Base-by-base conservation (phyloP, 2,888 invertebrate species). In the Resseliella maxima region DNA sequence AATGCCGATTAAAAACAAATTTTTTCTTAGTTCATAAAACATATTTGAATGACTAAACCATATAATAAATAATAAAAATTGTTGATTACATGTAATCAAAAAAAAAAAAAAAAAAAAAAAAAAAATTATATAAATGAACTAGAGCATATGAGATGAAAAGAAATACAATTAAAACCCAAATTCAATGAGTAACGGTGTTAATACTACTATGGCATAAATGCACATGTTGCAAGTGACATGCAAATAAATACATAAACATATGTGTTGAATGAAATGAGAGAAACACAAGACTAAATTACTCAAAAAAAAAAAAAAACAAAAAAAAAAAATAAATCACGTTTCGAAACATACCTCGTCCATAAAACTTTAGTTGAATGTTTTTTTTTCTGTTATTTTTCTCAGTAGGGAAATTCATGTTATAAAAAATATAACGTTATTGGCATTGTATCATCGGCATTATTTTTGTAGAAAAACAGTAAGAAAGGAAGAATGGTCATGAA, bases 391-490 rank as follows among this genome's bases (percentile, higher is more conserved):
- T 41, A 5, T 41, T 18, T 50, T 18, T 59, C 59, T 27, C 35
- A 35, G 31, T 72, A 31, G 72, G n/a, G n/a, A 72, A 72, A 72
- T 35, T 27, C 31, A 12, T 72, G 72, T 72, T 27, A 3, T 72
- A 72, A 72, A 72, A 72, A 31, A 72, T 31, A 72, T 72, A 31
- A 72, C 72, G 72, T 72, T 72, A 72, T 72, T 72, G 72, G 72
- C 72, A 72, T 72, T 72, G 72, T 72, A 72, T 72, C 72, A 72
- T 72, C 72, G 72, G 31, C 12, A 31, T 35, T 72, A 59, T 59
- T 59, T 59, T 59, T 59, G 59, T 41, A 6, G 24, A 6, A 59
- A n/a, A 59, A 59, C 72, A 31, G n/a, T 31, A 72, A 72, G 31
- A 72, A 59, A 59, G 41, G 18, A 8, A 50, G 18, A 18, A n/a